phyloP scores from a whole-genome alignment of 2,797 vertebrate genomes.

The Scarus forsteni region DNA sequence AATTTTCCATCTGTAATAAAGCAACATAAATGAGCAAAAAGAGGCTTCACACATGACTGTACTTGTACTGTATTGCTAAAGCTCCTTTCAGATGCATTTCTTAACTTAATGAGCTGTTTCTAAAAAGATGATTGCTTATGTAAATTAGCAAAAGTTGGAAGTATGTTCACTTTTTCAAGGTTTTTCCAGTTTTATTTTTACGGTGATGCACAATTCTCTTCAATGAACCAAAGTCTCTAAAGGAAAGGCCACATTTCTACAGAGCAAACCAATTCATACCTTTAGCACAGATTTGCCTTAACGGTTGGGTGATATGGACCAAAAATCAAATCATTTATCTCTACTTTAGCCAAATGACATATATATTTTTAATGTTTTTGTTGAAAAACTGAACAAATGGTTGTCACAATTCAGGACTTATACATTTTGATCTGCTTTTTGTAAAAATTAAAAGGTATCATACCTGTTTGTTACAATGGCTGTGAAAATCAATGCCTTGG shows the following conservation, averaged over 20 bases:
- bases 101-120: slow-evolving; percentile 17
- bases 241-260: neutral
- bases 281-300: neutral
- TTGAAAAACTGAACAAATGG: no score
- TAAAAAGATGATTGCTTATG: neutral
- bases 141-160: slow-evolving; percentile 8
- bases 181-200: slow-evolving; percentile 1
- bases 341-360: no score
- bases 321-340: no score
- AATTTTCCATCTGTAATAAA: neutral
- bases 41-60: slow-evolving; percentile 24
- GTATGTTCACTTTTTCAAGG: neutral
- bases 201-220: slow-evolving; percentile 6
- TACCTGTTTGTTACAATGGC: no score
- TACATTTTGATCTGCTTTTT: no score
- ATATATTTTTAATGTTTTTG: no score
- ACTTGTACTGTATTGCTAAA: slow-evolving; percentile 19
- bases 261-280: neutral
- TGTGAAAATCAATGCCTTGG: no score
- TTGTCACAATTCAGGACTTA: no score
- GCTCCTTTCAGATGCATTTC: slow-evolving; percentile 13
- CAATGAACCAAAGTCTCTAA: slow-evolving; percentile 47
- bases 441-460: no score
- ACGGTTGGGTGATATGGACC: no score
- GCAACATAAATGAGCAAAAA: slow-evolving; percentile 17